Evolutionary conservation across 2,888 invertebrate genomes (phyloP).

Genomic region (Odontomyia ornata): DNA sequence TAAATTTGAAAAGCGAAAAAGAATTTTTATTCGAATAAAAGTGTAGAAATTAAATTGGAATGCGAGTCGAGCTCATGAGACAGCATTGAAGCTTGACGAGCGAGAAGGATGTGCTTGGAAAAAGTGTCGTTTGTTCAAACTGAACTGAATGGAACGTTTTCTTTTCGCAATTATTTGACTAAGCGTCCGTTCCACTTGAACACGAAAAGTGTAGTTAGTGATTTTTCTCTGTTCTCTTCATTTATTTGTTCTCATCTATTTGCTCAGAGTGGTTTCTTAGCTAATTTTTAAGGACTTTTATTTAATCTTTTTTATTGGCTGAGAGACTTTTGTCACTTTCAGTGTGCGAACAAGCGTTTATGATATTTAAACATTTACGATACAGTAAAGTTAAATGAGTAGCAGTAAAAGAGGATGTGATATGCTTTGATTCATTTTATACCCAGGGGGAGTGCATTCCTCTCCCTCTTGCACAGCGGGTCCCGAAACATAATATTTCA

Average conservation of each 20-base stretch:
- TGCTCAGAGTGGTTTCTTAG: background rate
- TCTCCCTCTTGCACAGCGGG: too few relatives aligned
- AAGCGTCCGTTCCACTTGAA: background rate
- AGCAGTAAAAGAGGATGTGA: too few relatives aligned
- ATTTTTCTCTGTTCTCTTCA: background rate
- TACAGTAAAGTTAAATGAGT: too few relatives aligned
- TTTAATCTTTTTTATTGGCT: background rate
- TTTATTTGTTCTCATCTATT: background rate
- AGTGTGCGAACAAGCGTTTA: too few relatives aligned
- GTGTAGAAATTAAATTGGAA: constrained; percentile 7
- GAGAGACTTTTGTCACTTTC: background rate
- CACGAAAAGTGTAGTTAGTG: background rate
- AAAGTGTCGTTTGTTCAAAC: background rate
- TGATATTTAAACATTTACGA: too few relatives aligned
- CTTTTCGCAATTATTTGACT: background rate
- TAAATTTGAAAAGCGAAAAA: background rate
- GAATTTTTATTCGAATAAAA: background rate
- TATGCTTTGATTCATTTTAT: too few relatives aligned
- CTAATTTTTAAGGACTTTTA: background rate
- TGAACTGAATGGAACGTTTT: background rate
- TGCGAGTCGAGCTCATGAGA: background rate
- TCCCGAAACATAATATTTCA: too few relatives aligned
- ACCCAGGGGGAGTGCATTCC: too few relatives aligned
- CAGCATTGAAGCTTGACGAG: background rate
- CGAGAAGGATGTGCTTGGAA: background rate